These are phyloP conservation scores for Thunnus maccoyii DNA, from an alignment of 2,113 vertebrate genomes.

Conservation along the genomic window DNA sequence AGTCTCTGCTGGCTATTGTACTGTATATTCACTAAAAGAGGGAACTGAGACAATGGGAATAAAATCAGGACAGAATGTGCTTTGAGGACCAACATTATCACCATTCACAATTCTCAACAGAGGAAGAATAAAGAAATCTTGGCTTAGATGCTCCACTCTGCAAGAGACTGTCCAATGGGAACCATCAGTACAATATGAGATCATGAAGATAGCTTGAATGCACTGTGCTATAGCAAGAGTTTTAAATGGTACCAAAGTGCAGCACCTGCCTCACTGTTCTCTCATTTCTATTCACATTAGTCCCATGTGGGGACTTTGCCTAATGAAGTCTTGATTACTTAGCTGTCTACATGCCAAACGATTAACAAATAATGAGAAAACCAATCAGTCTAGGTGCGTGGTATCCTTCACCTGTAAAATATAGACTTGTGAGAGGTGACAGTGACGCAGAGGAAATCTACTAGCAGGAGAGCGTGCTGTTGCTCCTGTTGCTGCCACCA, in stretches of 20 bases:
- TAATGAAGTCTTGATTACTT: conserved; percentile 65
- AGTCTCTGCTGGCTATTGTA: conserved; percentile 38
- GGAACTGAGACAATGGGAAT: conserved; percentile 44
- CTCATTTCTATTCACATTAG: conserved; percentile 35
- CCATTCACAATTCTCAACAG: conserved; percentile 43
- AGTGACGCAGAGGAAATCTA: conserved; percentile 50
- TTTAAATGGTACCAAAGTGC: conserved; percentile 30
- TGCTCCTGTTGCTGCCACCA: conserved; percentile 25
- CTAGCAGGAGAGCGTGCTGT: conserved; percentile 14
- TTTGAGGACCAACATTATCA: conserved; percentile 34
- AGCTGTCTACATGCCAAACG: conserved; percentile 30
- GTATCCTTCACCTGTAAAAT: conserved; percentile 49
- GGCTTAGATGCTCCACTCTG: conserved; percentile 24
- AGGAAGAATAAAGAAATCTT: conserved; percentile 40
- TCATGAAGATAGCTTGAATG: not conserved
- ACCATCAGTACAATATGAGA: conserved; percentile 32
- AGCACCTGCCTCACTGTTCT: conserved; percentile 4
- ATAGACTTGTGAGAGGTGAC: conserved; percentile 37
- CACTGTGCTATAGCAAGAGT: conserved; percentile 12
- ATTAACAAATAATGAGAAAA: conserved; percentile 61
- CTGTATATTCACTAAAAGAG: conserved; percentile 35
- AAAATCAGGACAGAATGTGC: conserved; percentile 50
- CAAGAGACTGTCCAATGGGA: conserved; percentile 30
- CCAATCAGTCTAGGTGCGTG: conserved; percentile 22
- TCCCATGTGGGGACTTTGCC: conserved; percentile 41